phyloP scores from a whole-genome alignment of 2,888 invertebrate genomes.

The Mythimna loreyi region DNA sequence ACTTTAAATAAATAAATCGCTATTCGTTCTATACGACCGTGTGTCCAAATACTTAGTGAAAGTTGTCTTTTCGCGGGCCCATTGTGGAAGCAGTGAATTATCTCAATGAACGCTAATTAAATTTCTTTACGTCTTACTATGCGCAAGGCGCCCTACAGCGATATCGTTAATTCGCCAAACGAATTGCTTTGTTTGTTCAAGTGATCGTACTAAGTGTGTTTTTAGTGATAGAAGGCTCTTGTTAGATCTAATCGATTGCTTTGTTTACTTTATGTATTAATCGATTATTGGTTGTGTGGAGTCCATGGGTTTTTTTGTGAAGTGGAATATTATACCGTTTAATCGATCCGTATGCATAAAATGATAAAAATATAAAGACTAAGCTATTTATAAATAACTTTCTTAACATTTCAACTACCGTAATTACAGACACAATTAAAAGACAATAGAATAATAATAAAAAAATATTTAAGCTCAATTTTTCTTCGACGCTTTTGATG shows the following conservation, averaged over 20 bases:
- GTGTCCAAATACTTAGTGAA: conserved; percentile 72
- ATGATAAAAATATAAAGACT: too few relatives aligned
- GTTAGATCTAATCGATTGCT: conserved; percentile 47
- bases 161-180: conserved; percentile 78
- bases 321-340: not conserved
- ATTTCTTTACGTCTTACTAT: conserved; percentile 84
- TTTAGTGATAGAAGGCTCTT: conserved; percentile 54
- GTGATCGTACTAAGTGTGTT: conserved; percentile 70
- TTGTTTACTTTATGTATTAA: conserved; percentile 18
- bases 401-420: too few relatives aligned
- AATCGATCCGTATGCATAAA: too few relatives aligned
- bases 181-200: conserved; percentile 78
- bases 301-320: not conserved
- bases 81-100: conserved; percentile 84
- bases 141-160: conserved; percentile 73
- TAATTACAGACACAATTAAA: too few relatives aligned
- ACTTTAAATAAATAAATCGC: too few relatives aligned
- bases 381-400: too few relatives aligned
- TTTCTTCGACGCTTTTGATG: too few relatives aligned
- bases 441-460: too few relatives aligned
- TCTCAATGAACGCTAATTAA: conserved; percentile 86
- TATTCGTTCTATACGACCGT: conserved; percentile 42
- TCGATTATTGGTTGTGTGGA: not conserved
- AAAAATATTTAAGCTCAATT: too few relatives aligned
- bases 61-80: conserved; percentile 80